These are phyloP conservation scores for Brassicogethes aeneus DNA, from an alignment of 2,888 invertebrate genomes.

Conservation along the genomic window DNA sequence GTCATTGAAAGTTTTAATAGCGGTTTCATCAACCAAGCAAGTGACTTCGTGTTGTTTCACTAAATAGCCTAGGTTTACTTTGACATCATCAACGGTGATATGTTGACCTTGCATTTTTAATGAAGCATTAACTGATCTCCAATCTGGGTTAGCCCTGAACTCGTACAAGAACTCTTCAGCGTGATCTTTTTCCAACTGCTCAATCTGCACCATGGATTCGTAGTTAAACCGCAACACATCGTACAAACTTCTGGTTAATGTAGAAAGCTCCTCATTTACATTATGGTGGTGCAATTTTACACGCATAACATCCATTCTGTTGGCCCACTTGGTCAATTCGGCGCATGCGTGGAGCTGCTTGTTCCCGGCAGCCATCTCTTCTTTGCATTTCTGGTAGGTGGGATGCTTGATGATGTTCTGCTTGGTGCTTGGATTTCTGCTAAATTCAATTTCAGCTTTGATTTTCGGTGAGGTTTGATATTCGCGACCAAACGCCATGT, in stretches of 20 bases:
- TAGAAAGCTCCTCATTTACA: conserved; percentile 39
- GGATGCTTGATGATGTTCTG: conserved; percentile 43
- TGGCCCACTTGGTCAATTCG: conserved; percentile 45
- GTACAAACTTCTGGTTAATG: conserved; percentile 43
- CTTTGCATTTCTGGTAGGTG: conserved; percentile 42
- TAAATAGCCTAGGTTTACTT: no score
- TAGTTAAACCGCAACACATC: conserved; percentile 40
- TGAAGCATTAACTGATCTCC: background rate
- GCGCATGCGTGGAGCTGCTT: conserved; percentile 50
- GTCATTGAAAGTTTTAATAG: conserved; percentile 57
- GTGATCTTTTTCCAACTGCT: background rate
- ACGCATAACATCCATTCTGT: conserved; percentile 46
- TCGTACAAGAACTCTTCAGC: background rate
- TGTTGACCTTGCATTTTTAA: background rate
- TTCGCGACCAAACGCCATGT: conserved; percentile 45
- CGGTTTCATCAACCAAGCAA: conserved; percentile 52
- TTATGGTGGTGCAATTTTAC: conserved; percentile 46
- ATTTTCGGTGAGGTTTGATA: conserved; percentile 26
- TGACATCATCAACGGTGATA: conserved; percentile 22
- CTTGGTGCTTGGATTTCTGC: conserved; percentile 43
- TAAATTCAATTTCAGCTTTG: conserved; percentile 35
- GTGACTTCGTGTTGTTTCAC: background rate
- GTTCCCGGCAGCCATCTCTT: conserved; percentile 48
- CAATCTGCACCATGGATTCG: background rate
- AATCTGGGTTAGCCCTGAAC: background rate